These are phyloP conservation scores for Deilephila porcellus DNA, from an alignment of 2,888 invertebrate species.

Conservation along the genomic window DNA sequence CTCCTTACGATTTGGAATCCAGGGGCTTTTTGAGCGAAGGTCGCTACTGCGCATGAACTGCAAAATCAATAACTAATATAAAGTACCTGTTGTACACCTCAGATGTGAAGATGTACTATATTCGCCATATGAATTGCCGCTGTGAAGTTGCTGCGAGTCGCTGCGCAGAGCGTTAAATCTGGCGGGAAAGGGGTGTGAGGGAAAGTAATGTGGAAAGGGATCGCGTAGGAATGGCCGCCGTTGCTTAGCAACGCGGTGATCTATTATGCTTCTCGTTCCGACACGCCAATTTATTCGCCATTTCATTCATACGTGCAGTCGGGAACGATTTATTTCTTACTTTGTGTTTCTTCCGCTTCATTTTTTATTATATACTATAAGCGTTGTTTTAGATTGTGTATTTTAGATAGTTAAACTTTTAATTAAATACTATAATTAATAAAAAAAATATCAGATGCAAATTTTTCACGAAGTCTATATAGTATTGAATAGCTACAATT, in stretches of 20 bases:
- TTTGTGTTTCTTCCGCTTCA: neutral
- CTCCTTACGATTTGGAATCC: neutral
- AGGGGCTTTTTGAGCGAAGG: neutral
- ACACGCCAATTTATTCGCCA: neutral
- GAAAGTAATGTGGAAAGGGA: neutral
- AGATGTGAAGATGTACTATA: constrained; percentile 3
- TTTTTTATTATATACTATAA: too few species aligned
- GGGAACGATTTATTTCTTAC: neutral
- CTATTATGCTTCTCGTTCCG: neutral
- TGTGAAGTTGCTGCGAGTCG: neutral
- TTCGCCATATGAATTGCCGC: neutral
- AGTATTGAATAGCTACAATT: too few species aligned
- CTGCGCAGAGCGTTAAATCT: neutral
- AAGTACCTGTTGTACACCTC: neutral
- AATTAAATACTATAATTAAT: too few species aligned
- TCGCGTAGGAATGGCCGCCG: constrained; percentile 6
- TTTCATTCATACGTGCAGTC: too few species aligned
- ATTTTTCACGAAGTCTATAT: too few species aligned
- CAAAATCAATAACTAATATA: constrained; percentile 1
- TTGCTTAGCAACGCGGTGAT: constrained; percentile 1
- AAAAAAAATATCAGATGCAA: too few species aligned
- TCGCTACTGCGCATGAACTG: neutral
- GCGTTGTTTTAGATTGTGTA: too few species aligned
- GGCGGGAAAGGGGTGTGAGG: neutral
- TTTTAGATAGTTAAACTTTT: too few species aligned